Evolutionary conservation across 2,888 invertebrate species (phyloP), one percentile per base, ranked within the genome.

Genomic region (Embidobia sp.): DNA sequence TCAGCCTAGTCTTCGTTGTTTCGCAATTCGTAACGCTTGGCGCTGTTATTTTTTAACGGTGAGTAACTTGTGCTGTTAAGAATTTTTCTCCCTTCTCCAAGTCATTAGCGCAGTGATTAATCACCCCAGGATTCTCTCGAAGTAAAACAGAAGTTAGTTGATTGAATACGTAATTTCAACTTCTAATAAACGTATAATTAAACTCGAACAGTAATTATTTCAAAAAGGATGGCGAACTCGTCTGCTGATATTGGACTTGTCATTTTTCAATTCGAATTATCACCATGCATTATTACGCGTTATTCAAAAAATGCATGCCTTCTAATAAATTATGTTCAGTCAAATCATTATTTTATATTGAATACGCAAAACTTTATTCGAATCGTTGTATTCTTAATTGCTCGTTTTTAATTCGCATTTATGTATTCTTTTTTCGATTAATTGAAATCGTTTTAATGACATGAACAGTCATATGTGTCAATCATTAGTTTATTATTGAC

Each of bases 41-140:
- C 67, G 48, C 55, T 19, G 72, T 67, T 72, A 77, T 77, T 72
- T 77, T 77, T 77, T 77, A 77, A 77, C 70, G 61, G 77, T 77
- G 66, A 70, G 77, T 77, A 51, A 66, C 73, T 74, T 37, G 22
- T 40, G 63, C 53, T 13, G 35, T 64, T 51, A 8, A 33, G 7
- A 8, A 8, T 8, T 8, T 8, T 8, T 8, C 29, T 29, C n/a
- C 29, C 7, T 29, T 66, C 26, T 35, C 46, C 48, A 33, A 37
- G 61, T 74, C 67, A 61, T 74, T 74, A 61, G 46, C 44, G 26
- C 48, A n/a, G 66, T 59, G 59, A 74, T 67, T 59, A 64, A 74
- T 74, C 46, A 55, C 61, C 33, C 22, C 29, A 16, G 31, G 29
- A 51, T 59, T 57, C 29, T 35, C 27, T 55, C 26, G 37, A 46